Base-by-base conservation (phyloP, 2,113 vertebrate species). In the Atlantisia rogersi region DNA sequence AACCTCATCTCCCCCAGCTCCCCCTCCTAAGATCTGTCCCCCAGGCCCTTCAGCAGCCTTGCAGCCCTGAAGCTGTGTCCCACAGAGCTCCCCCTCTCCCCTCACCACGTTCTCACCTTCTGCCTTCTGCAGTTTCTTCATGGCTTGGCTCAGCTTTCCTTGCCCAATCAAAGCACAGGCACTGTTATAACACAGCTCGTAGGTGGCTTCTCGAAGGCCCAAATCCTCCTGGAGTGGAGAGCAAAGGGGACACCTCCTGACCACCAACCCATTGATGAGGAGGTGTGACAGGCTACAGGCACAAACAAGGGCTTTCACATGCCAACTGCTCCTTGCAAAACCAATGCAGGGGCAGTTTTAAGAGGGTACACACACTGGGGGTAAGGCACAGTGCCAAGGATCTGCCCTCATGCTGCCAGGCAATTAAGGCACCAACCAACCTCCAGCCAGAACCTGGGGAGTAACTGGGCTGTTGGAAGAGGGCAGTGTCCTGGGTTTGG, bases 161-260 rank as follows among this genome's bases (percentile, higher is more conserved):
- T 99, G 99, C 62, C 99, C 99, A 97, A 99, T 99, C 77, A 99
- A 98, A 22, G 98, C 97, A 95, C 99, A 99, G 4, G 99, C 98
- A 90, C 98, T 92, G 59, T 99, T 99, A 97, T 99, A 99, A 97
- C 99, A 99, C 74, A 99, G 98, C 96, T 99, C 99, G 0, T 99
- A 99, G 3, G 99, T 99, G 14, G 98, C 98, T 97, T 99, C 99
- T 5, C 99, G 98, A 60, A 99, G 98, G 64, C 99, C 99, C 76
- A 99, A 96, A 94, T 99, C 98, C 75, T 99, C 99, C 99, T 99
- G 92, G 37, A 42, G 91, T 3, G 59, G 40, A 77, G 48, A 95
- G 3, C 12, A 94, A 70, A 95, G 1, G 3, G 5, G 67, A 48
- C 26, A 26, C 35, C 52, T 42, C 9, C 50, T 88, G 21, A 92